A percentile compares a stretch with the other conserved stretches of the same genome.
These are phyloP conservation scores for Torymus aiolomorphi DNA, from an alignment of 2,888 invertebrate genomes.

Conservation along the genomic window DNA sequence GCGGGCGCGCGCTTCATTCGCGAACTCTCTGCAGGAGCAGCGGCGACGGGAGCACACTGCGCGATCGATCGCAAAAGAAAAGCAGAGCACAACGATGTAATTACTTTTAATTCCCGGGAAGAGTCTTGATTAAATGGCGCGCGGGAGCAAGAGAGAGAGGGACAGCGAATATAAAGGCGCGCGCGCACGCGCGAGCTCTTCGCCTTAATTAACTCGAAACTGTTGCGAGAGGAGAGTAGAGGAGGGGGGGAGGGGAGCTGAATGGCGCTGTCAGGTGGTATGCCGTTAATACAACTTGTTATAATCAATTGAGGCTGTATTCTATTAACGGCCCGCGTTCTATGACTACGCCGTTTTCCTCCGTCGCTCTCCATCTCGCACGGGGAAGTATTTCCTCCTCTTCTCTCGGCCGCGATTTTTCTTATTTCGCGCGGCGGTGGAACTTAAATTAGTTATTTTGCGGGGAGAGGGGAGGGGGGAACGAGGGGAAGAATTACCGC, in stretches of 20 bases:
- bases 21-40: too few species aligned
- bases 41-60: too few species aligned
- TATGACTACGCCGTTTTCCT: constrained; percentile 44
- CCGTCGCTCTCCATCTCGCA: background rate
- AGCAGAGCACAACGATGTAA: constrained; percentile 62
- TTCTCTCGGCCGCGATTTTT: constrained; percentile 20
- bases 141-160: constrained; percentile 46
- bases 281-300: constrained; percentile 54
- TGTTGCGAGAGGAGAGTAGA: constrained; percentile 43
- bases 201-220: constrained; percentile 66
- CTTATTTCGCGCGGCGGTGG: constrained; percentile 15
- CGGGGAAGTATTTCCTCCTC: constrained; percentile 16
- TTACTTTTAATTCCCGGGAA: constrained; percentile 64
- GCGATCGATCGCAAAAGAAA: constrained; percentile 60
- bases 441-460: constrained; percentile 49
- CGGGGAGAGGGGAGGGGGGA: background rate
- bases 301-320: constrained; percentile 54
- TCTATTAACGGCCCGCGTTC: constrained; percentile 45
- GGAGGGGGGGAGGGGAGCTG: constrained; percentile 44
- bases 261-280: constrained; percentile 53
- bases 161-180: constrained; percentile 53
- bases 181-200: constrained; percentile 49
- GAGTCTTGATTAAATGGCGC: constrained; percentile 64
- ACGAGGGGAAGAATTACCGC: constrained; percentile 10
- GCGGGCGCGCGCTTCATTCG: too few species aligned